These are phyloP conservation scores for Sminthurinus aureus DNA, from an alignment of 2,888 invertebrate genomes.

Conservation along the genomic window DNA sequence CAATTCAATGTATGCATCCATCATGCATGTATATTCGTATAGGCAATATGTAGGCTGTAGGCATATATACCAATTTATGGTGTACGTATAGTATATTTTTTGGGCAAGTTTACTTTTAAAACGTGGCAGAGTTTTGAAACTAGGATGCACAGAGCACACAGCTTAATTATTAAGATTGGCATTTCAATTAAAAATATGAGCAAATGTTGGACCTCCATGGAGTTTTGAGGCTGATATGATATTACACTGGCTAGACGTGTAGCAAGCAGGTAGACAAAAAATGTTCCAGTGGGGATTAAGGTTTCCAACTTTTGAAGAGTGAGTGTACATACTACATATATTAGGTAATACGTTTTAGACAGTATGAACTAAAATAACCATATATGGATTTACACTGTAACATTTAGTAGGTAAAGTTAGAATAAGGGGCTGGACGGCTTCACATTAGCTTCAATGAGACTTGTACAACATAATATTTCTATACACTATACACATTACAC, in stretches of 20 bases:
- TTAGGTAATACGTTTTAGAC: not conserved
- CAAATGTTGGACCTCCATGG: constrained; percentile 58
- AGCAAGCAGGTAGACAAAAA: constrained; percentile 4
- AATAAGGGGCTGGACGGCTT: not conserved
- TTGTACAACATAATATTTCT: not conserved
- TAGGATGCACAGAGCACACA: constrained; percentile 61
- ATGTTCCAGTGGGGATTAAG: not conserved
- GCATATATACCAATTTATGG: not conserved
- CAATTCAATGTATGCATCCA: too few species aligned
- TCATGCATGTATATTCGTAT: too few species aligned
- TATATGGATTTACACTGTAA: not conserved
- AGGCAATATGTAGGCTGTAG: not conserved
- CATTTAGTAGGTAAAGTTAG: not conserved
- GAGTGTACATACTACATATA: not conserved
- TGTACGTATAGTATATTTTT: not conserved
- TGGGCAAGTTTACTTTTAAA: not conserved
- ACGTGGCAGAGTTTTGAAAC: constrained; percentile 4
- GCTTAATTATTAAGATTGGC: constrained; percentile 81
- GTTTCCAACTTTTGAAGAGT: not conserved
- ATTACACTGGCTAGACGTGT: constrained; percentile 6
- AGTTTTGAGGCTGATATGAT: constrained; percentile 26
- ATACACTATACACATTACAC: too few species aligned
- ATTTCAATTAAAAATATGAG: constrained; percentile 73
- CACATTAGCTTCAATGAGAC: not conserved
- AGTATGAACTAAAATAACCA: not conserved